A percentile compares a stretch with the other conserved stretches of the same genome.
These are phyloP conservation scores for Coleophora flavipennella DNA, from an alignment of 2,888 invertebrate genomes.

Conservation along the genomic window DNA sequence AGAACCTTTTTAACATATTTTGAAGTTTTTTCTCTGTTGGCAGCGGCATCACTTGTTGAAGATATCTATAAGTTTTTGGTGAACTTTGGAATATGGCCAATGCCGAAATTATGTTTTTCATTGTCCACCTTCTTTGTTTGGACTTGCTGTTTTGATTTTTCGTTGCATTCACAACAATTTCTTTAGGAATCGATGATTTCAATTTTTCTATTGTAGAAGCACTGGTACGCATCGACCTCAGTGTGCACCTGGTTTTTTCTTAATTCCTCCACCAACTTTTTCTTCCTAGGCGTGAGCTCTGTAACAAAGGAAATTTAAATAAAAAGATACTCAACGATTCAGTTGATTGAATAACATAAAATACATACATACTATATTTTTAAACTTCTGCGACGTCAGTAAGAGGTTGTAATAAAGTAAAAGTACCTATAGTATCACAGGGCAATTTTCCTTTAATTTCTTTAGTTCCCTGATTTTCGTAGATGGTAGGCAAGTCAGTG, in stretches of 20 bases:
- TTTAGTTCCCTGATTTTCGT: no score
- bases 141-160: conserved; percentile 6
- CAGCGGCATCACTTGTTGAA: conserved; percentile 4
- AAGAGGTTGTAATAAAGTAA: no score
- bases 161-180: neutral
- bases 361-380: no score
- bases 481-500: no score
- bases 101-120: conserved; percentile 4
- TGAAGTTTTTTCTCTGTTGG: conserved; percentile 6
- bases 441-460: no score
- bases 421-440: no score
- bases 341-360: no score
- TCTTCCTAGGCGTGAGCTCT: neutral
- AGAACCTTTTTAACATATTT: conserved; percentile 1
- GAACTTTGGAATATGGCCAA: conserved; percentile 9
- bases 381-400: no score
- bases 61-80: conserved; percentile 6
- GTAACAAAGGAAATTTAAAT: no score
- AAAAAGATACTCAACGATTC: no score
- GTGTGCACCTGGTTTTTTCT: no score
- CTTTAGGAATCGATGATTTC: neutral
- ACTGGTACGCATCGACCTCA: neutral
- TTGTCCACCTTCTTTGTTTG: conserved; percentile 5
- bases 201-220: neutral
- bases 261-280: neutral